These are phyloP conservation scores for Coreoperca whiteheadi DNA, from an alignment of 2,113 vertebrate genomes.

Conservation along the genomic window DNA sequence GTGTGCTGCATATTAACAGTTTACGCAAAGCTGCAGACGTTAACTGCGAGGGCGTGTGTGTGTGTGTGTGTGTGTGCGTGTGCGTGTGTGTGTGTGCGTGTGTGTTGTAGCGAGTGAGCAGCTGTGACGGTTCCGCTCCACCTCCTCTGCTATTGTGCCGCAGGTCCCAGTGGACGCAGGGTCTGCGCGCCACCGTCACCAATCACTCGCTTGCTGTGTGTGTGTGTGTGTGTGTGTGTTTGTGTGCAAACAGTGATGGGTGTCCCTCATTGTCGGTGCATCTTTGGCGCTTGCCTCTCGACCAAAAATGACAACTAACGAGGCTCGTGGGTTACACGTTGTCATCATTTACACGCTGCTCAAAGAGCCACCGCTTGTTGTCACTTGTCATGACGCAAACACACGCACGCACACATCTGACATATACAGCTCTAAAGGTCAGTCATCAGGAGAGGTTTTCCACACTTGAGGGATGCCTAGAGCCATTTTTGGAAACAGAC, in stretches of 20 bases:
- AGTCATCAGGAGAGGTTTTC: constrained; percentile 65
- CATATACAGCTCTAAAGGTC: constrained; percentile 52
- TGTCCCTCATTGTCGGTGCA: constrained; percentile 5
- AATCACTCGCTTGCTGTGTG: too few relatives aligned
- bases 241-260: constrained; percentile 15
- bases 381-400: constrained; percentile 1
- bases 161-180: constrained; percentile 32
- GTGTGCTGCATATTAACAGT: background rate
- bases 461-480: constrained; percentile 69
- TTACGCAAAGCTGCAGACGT: background rate
- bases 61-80: constrained; percentile 3
- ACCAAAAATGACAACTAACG: background rate
- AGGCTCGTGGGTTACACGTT: background rate
- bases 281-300: background rate
- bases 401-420: constrained; percentile 35
- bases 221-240: constrained; percentile 8
- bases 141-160: constrained; percentile 34
- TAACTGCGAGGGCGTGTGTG: background rate
- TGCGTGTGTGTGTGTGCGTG: constrained; percentile 1
- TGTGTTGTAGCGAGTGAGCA: constrained; percentile 23
- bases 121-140: constrained; percentile 25
- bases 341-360: constrained; percentile 6
- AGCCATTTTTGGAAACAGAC: constrained; percentile 72
- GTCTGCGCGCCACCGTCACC: constrained; percentile 16
- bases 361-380: background rate